Percentiles rank a stretch among this genome's conserved stretches.
Evolutionary conservation across 2,113 vertebrate genomes (phyloP).

Genomic region (Archocentrus centrarchus): DNA sequence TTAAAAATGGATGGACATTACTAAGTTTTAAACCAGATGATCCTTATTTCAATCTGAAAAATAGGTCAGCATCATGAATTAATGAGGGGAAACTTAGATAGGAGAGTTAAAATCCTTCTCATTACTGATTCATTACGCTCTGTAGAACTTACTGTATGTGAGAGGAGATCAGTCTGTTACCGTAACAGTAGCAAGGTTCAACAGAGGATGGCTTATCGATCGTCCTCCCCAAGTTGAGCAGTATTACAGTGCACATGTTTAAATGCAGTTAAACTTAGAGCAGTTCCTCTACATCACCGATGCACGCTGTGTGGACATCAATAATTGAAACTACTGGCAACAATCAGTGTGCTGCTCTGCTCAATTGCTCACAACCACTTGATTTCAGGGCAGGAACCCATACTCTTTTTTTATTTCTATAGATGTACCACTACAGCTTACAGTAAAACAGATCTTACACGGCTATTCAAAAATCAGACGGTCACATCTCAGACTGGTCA

Average conservation of each 20-base stretch:
- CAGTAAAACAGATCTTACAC: not conserved
- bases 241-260: not conserved
- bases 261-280: conserved; percentile 25
- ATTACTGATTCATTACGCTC: not conserved
- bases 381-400: not conserved
- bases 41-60: conserved; percentile 8
- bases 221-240: not conserved
- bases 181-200: not conserved
- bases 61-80: not conserved
- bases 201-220: not conserved
- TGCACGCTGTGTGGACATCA: not conserved
- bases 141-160: not conserved
- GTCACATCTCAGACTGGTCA: not conserved
- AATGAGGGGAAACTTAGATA: not conserved
- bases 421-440: not conserved
- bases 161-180: not conserved
- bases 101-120: not conserved
- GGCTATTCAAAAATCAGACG: not conserved
- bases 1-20: not conserved
- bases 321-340: conserved; percentile 11
- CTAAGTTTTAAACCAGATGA: not conserved
- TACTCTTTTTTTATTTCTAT: not conserved
- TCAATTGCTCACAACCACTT: not conserved
- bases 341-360: not conserved
- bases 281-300: not conserved